Evolutionary conservation across 1,140 invertebrate species (phyloP).

Genomic region (Phthorimaea operculella): DNA sequence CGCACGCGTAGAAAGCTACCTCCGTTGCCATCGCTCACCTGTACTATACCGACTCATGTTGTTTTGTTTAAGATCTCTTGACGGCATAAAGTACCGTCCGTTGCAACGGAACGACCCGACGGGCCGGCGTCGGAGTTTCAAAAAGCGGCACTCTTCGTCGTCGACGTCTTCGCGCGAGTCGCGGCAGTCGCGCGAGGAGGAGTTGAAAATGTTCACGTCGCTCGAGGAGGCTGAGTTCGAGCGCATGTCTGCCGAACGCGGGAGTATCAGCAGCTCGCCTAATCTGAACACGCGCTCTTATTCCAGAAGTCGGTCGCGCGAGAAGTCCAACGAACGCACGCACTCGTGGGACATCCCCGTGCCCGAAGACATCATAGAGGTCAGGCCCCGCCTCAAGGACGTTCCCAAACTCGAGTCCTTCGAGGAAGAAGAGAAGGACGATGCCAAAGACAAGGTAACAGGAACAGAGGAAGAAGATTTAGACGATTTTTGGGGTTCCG

Average conservation of each 20-base stretch:
- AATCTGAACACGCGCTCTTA: constrained; percentile 61
- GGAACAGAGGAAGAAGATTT: constrained; percentile 45
- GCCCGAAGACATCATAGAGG: constrained; percentile 29
- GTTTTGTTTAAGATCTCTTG: constrained; percentile 70
- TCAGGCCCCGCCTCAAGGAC: constrained; percentile 36
- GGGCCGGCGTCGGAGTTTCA: constrained; percentile 68
- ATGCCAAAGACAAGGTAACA: constrained; percentile 47
- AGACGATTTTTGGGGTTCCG: constrained; percentile 59
- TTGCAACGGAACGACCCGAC: constrained; percentile 69
- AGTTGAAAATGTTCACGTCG: constrained; percentile 70
- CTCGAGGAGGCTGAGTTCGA: constrained; percentile 70
- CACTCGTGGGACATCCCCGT: constrained; percentile 35
- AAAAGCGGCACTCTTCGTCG: constrained; percentile 68
- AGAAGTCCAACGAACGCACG: constrained; percentile 44
- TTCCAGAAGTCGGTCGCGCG: constrained; percentile 63
- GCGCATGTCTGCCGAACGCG: constrained; percentile 40
- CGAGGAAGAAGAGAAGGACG: constrained; percentile 50
- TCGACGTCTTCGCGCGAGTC: constrained; percentile 69
- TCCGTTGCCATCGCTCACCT: constrained; percentile 33
- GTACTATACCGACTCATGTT: constrained; percentile 49
- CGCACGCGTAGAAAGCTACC: constrained; percentile 32
- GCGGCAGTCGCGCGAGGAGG: constrained; percentile 69
- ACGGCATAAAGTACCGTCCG: constrained; percentile 69
- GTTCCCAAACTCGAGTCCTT: constrained; percentile 49
- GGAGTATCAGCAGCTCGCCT: constrained; percentile 55